Conservation (phyloP, 2,888 invertebrate genomes). For the Latrodectus elegans region DNA sequence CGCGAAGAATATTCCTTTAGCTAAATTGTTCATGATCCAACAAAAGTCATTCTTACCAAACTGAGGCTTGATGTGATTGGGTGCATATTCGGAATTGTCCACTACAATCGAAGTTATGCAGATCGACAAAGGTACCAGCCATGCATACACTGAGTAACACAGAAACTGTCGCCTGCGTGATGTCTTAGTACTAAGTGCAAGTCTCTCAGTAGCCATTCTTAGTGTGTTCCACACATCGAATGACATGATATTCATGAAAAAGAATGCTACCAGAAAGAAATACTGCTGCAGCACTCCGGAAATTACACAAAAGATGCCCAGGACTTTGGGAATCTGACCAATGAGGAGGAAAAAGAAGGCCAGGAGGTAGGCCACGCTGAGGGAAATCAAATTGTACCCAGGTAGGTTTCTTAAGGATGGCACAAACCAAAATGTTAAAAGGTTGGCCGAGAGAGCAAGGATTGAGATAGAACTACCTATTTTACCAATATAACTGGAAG, state of each 20-base stretch:
- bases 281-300: slow-evolving; percentile 75
- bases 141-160: slow-evolving; percentile 75
- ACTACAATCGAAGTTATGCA: slow-evolving; percentile 70
- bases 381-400: slow-evolving; percentile 78
- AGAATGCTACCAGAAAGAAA: slow-evolving; percentile 78
- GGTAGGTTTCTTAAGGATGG: slow-evolving; percentile 77
- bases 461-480: slow-evolving; percentile 77
- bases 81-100: slow-evolving; percentile 10
- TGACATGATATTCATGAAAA: slow-evolving; percentile 78
- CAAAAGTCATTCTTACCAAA: slow-evolving; percentile 28
- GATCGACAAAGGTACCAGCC: slow-evolving; percentile 74
- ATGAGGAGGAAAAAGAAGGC: slow-evolving; percentile 77
- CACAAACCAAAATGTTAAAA: slow-evolving; percentile 76
- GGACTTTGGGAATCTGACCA: slow-evolving; percentile 73
- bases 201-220: slow-evolving; percentile 74
- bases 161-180: slow-evolving; percentile 39
- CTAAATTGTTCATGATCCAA: slow-evolving; percentile 26
- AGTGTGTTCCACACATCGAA: slow-evolving; percentile 75
- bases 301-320: slow-evolving; percentile 10
- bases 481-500: slow-evolving; percentile 73
- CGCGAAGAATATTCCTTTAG: slow-evolving; percentile 29
- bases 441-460: slow-evolving; percentile 76
- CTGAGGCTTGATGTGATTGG: slow-evolving; percentile 14
- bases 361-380: slow-evolving; percentile 76
- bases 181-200: slow-evolving; percentile 72